These are phyloP conservation scores for Chroicocephalus ridibundus DNA, from an alignment of 2,113 vertebrate species.

Conservation along the genomic window DNA sequence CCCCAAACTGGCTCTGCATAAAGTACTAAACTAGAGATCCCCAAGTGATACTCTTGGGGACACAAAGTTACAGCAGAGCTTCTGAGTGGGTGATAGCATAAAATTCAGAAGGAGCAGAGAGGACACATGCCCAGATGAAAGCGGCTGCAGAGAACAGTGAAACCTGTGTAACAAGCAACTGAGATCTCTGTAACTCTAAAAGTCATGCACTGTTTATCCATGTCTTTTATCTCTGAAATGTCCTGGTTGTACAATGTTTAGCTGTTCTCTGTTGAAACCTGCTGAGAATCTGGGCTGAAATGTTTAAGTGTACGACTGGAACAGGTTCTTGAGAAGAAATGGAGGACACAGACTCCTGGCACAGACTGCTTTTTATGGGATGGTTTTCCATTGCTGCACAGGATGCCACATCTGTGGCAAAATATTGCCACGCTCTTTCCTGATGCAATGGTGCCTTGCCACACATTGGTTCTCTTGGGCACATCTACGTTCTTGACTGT, in stretches of 20 bases:
- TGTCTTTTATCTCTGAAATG: neutral
- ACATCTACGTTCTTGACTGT: neutral
- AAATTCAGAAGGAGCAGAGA: neutral
- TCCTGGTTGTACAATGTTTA: neutral
- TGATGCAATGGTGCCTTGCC: neutral
- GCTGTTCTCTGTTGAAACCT: neutral
- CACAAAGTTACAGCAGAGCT: neutral
- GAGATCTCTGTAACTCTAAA: neutral
- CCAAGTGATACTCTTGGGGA: neutral
- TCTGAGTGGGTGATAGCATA: no score
- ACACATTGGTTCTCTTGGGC: neutral
- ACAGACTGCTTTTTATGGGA: neutral
- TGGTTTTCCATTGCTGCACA: neutral
- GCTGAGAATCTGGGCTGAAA: neutral
- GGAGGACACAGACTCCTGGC: neutral
- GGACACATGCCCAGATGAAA: neutral
- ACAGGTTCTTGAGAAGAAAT: neutral
- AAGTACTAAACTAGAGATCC: neutral
- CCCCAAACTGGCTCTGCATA: neutral
- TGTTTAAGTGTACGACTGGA: neutral
- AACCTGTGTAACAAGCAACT: neutral
- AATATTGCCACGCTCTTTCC: fast-evolving
- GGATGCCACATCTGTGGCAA: neutral
- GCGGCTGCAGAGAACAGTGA: neutral
- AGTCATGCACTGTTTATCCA: neutral